Percentiles rank a stretch among this genome's conserved stretches.
Evolutionary conservation across 1,140 invertebrate genomes (phyloP).

Genomic region (Lutraria rhynchaena): DNA sequence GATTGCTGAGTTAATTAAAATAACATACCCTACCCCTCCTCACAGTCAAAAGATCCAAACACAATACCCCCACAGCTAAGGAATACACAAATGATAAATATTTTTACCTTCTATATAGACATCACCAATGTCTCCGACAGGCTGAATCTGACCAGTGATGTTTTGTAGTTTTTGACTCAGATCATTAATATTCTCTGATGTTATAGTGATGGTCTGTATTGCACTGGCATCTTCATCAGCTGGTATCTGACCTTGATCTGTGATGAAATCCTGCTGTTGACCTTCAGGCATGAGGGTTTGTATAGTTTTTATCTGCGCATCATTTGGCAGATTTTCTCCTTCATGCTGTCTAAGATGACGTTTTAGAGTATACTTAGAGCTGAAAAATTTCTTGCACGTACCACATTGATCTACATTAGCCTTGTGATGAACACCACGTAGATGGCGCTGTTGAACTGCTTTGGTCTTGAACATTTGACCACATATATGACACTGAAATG

Average conservation of each 20-base stretch:
- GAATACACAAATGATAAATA: too few species aligned
- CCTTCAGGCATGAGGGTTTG: neutral
- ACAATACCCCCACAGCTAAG: too few species aligned
- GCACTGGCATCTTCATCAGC: constrained; percentile 19
- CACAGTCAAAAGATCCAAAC: too few species aligned
- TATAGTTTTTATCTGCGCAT: neutral
- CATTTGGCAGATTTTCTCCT: neutral
- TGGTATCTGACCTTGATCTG: constrained; percentile 5
- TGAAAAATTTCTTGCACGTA: constrained; percentile 81
- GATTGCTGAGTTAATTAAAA: too few species aligned
- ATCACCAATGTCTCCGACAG: neutral
- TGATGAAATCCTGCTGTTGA: neutral
- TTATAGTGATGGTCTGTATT: constrained; percentile 44
- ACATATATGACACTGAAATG: constrained; percentile 83
- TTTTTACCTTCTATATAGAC: constrained; percentile 40
- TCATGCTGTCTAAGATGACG: constrained; percentile 80
- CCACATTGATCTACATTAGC: constrained; percentile 79
- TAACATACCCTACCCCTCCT: too few species aligned
- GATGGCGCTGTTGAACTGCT: constrained; percentile 82
- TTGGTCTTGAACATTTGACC: constrained; percentile 83
- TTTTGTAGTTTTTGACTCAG: constrained; percentile 26
- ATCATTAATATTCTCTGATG: constrained; percentile 16
- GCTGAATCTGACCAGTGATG: neutral
- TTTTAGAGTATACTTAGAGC: constrained; percentile 82
- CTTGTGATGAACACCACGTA: constrained; percentile 81